Percentiles rank a stretch among this genome's conserved stretches.
phyloP scores from a whole-genome alignment of 23 tunicate genomes.

The Ciona savignyi region DNA sequence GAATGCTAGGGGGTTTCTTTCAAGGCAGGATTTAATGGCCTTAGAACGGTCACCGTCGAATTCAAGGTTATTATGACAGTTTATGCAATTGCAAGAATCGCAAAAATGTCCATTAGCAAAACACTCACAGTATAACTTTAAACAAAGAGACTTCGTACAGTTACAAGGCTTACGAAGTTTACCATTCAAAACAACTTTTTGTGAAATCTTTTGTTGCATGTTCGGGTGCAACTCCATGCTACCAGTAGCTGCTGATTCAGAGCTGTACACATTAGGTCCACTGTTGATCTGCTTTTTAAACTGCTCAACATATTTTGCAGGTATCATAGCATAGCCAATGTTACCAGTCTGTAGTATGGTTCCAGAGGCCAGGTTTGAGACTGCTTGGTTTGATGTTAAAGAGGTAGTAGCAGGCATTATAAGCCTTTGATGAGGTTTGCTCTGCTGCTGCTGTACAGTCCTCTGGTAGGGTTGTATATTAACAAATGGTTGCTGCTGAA shows the following conservation, averaged over 20 bases:
- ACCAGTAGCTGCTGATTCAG: not conserved
- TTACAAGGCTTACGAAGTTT: slow-evolving; percentile 83
- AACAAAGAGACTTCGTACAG: slow-evolving; percentile 94
- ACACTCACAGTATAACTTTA: slow-evolving; percentile 92
- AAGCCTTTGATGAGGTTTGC: slow-evolving; percentile 13
- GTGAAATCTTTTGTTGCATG: not conserved
- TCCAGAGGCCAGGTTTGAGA: slow-evolving; percentile 26
- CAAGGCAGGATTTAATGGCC: slow-evolving; percentile 81
- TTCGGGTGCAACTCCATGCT: not conserved
- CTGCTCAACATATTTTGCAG: slow-evolving; percentile 88
- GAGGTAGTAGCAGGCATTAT: slow-evolving; percentile 73
- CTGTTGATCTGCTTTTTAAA: slow-evolving; percentile 51
- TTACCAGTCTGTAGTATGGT: slow-evolving; percentile 53
- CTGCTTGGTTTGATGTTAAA: not conserved
- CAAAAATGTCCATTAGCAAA: slow-evolving; percentile 97
- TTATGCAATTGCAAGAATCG: slow-evolving; percentile 82
- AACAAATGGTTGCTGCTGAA: slow-evolving; percentile 21
- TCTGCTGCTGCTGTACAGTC: slow-evolving; percentile 1
- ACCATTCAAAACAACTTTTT: slow-evolving; percentile 26
- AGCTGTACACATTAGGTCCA: slow-evolving; percentile 12
- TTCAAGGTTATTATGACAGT: slow-evolving; percentile 84
- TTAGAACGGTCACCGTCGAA: slow-evolving; percentile 75
- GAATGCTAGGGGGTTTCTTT: slow-evolving; percentile 87
- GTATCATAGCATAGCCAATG: slow-evolving; percentile 85
- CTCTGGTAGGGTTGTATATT: slow-evolving; percentile 9